Evolutionary conservation across 2,797 vertebrate genomes (phyloP), one percentile per base, ranked within the genome.

Genomic region (Gallinago solitaria): DNA sequence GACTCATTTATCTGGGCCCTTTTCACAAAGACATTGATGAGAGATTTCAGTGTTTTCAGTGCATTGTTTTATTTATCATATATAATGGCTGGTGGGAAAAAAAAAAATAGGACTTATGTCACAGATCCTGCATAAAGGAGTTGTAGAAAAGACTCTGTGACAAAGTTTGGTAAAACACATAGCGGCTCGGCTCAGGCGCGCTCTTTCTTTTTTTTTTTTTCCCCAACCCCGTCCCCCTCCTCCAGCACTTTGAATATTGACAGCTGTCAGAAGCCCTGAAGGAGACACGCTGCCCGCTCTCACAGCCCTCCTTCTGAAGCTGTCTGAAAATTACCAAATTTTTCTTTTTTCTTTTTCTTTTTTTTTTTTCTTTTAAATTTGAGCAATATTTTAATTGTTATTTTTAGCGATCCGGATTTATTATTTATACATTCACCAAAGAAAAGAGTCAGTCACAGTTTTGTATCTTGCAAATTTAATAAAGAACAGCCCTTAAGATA

Each of bases 21-120:
- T 99, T 99, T 99, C 99, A 99, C 98, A 98, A 98, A 98, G 99
- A 99, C 99, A 99, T 99, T 99, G 99, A 99, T 99, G 99, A 99
- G 99, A 99, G 98, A 98, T 98, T 98, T 98, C 98, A 98, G 98
- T 98, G 98, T 98, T 98, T 98, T 98, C 98, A 96, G 96, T 92
- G 96, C 97, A 98, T 98, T 98, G 98, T 98, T 98, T 98, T 98
- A 98, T 98, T 98, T 98, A 97, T 98, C 98, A 98, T 98, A 97
- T 98, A 97, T 98, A 98, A 98, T 97, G 97, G 97, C 97, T 97
- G 95, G 96, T 83, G 95, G 81, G 96, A 39, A 97, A 96, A 97
- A 96, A 97, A 96, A 97, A 97, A 97, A 95, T 87, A 95, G 97
- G 97, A 97, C 97, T 98, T 97, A 98, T 98, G 98, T 98, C 98